phyloP scores from a whole-genome alignment of 2,797 vertebrate species.

The Ispidina lecontei region DNA sequence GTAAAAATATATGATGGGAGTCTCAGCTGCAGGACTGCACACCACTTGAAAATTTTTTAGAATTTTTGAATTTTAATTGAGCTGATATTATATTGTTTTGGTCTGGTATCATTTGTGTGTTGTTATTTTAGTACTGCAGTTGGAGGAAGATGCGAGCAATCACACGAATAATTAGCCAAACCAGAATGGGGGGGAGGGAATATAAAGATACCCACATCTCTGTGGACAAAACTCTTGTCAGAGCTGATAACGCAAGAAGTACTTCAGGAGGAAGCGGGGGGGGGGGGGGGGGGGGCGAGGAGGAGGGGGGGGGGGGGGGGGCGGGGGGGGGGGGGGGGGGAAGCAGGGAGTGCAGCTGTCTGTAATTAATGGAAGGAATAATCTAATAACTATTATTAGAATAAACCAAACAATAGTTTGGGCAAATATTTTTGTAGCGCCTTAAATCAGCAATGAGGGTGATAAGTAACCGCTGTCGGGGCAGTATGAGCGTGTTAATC shows the following conservation, averaged over 20 bases:
- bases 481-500: background rate
- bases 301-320: background rate
- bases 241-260: constrained; percentile 36
- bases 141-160: background rate
- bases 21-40: background rate
- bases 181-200: background rate
- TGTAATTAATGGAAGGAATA: constrained; percentile 74
- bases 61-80: background rate
- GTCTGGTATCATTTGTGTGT: background rate
- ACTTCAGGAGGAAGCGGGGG: constrained; percentile 49
- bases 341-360: constrained; percentile 56
- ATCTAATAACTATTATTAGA: constrained; percentile 77
- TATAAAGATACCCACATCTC: background rate
- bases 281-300: constrained; percentile 41
- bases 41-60: background rate
- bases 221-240: constrained; percentile 37
- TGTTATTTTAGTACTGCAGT: background rate
- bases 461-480: background rate
- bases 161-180: background rate
- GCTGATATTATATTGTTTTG: background rate
- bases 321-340: constrained; percentile 39
- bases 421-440: constrained; percentile 62
- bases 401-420: constrained; percentile 66
- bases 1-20: background rate
- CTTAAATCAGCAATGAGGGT: constrained; percentile 17